phyloP scores from a whole-genome alignment of 2,113 vertebrate genomes.

The Azemiops feae region DNA sequence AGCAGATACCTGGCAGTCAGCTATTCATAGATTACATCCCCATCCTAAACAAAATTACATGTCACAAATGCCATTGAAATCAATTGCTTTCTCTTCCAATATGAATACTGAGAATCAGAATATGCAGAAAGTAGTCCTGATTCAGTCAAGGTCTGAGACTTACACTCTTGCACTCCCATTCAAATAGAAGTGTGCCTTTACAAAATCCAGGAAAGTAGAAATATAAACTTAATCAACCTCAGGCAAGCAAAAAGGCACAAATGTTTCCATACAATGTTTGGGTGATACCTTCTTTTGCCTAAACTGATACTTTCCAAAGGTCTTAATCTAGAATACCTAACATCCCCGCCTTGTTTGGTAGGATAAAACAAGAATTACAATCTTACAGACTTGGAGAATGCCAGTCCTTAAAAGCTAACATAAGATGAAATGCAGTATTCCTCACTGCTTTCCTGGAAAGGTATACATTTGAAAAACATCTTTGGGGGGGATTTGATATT shows the following conservation, averaged over 20 bases:
- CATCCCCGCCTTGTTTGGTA: background rate
- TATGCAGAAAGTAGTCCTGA: background rate
- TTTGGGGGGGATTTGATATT: background rate
- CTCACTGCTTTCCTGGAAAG: background rate
- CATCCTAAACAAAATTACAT: background rate
- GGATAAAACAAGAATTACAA: background rate
- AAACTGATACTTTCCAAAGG: background rate
- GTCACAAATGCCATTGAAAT: background rate
- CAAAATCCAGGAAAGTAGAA: background rate
- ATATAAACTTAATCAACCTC: background rate
- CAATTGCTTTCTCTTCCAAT: background rate
- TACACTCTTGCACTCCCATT: background rate
- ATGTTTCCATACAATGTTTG: background rate
- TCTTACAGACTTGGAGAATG: background rate
- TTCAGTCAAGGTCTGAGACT: background rate
- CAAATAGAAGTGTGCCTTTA: background rate
- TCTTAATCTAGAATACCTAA: background rate
- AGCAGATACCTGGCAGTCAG: background rate
- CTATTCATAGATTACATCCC: background rate
- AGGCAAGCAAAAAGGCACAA: background rate
- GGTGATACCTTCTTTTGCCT: background rate
- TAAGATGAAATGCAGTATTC: background rate
- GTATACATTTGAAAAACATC: background rate
- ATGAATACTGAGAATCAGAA: background rate
- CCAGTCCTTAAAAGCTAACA: background rate